Conservation (phyloP, 2,113 vertebrate genomes). For the Carollia perspicillata region DNA sequence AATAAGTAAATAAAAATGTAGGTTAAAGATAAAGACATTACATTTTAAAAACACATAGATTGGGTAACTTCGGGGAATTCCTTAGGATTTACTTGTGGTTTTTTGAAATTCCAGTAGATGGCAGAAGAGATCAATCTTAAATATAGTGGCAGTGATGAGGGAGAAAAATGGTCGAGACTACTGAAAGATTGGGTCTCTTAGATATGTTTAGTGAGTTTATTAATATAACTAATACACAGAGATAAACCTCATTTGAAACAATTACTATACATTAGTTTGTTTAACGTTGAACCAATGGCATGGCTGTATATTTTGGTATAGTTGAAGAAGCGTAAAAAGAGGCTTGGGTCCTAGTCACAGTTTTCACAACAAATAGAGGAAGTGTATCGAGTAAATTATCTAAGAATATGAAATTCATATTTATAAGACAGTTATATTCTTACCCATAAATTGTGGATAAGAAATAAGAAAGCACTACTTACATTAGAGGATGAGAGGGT, state of each 20-base stretch:
- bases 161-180: not conserved
- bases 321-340: not conserved
- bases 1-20: not conserved
- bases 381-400: not conserved
- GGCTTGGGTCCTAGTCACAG: rapidly evolving
- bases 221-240: not conserved
- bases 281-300: not conserved
- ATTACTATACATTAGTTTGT: not conserved
- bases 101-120: slow-evolving; percentile 55
- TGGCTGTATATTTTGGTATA: not conserved
- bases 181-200: not conserved
- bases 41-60: not conserved
- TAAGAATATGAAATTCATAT: not conserved
- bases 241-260: not conserved
- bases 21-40: not conserved
- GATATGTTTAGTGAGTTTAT: not conserved
- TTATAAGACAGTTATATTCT: not conserved
- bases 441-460: not conserved
- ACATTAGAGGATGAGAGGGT: not conserved
- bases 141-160: rapidly evolving
- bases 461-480: not conserved
- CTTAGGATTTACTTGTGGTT: not conserved
- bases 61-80: rapidly evolving
- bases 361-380: not conserved
- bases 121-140: slow-evolving; percentile 39